Evolutionary conservation across 2,797 vertebrate species (phyloP), one percentile per base, ranked within the genome.

Genomic region (Gadopsis marmoratus): DNA sequence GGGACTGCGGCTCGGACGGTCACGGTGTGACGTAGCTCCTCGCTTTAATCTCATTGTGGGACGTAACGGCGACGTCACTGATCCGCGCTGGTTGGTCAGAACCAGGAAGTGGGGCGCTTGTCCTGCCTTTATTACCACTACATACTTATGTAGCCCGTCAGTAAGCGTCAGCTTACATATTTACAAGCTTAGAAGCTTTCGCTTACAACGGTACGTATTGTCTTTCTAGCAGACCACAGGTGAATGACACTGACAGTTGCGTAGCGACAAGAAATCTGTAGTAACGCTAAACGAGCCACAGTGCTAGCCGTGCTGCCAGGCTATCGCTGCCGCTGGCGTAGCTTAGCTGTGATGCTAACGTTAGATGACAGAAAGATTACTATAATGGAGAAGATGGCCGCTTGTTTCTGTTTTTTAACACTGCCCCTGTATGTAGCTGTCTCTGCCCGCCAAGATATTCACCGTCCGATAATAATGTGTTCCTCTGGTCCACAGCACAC

Each of bases 121-220:
- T 89, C 84, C 89, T 83, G 85, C 82, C 73, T 88, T 88, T 85
- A 11, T 85, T 66, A 60, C 78, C 50, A 4, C 61, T 14, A 10
- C 41, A 29, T 58, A 33, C 19, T 23, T 54, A 74, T 79, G 26
- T 7, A 65, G 43, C 21, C 64, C 43, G 19, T 37, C 7, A 19
- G 17, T 19, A 29, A 71, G 58, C 45, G 41, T 5, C 19, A 59
- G 26, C 55, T 2, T 4, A 9, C 0, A 39, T 21, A 16, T 8
- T 53, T 17, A 43, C 26, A 60, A 31, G 41, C 47, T 23, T 39
- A 11, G 11, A 3, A 3, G 17, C 41, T 13, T 39, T 1, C 33
- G 6, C 16, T 60, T 17, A 12, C 21, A 10, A 11, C 33, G 75
- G 85, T 79, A 21, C 29, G 82, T 82, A 0, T 70, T 50, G 14